Evolutionary conservation across 2,797 vertebrate genomes (phyloP), one percentile per base, ranked within the genome.

Genomic region (Corythornis leucogaster): DNA sequence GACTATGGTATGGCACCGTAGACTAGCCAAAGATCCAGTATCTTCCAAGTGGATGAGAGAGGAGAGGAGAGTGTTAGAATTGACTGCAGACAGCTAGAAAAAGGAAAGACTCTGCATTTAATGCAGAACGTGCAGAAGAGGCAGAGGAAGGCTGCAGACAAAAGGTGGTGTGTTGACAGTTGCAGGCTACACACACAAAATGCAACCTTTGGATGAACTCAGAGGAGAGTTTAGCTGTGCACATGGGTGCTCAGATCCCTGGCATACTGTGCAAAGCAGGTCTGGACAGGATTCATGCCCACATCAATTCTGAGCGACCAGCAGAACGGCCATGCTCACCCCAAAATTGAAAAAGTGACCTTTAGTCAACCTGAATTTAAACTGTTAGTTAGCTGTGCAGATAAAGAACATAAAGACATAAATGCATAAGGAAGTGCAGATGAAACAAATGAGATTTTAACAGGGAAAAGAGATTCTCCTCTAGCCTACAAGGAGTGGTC

Each of bases 241-340:
- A 57, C 28, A 5, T 3, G 7, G 43, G 86, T 81, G 26, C 15
- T 57, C 42, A 61, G 46, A 89, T 35, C 28, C 11, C 11, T 1
- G 0, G 7, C 2, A 1, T 33, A 7, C 12, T 28, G 18, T 30
- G 26, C 8, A 22, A 77, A 79, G 14, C 8, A 3, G 15, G 9
- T 71, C 42, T 64, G 30, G 14, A 21, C 19, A 6, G 31, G 50
- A 78, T 62, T 68, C 4, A 7, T 30, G n/a, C 24, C 64, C 62
- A 51, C 6, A 6, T 5, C 13, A 40, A 42, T 30, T 68, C 30
- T 26, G 57, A 88, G 28, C 13, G 12, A 80, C 42, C 30, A 86
- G 53, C 8, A 88, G 64, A 74, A 78, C 5, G 7, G 25, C 0
- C 1, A 42, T 35, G 35, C 8, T 53, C 26, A 69, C n/a, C n/a